Percentiles rank a stretch among this genome's conserved stretches.
phyloP scores from a whole-genome alignment of 1,140 invertebrate genomes.

The Planococcus citri region DNA sequence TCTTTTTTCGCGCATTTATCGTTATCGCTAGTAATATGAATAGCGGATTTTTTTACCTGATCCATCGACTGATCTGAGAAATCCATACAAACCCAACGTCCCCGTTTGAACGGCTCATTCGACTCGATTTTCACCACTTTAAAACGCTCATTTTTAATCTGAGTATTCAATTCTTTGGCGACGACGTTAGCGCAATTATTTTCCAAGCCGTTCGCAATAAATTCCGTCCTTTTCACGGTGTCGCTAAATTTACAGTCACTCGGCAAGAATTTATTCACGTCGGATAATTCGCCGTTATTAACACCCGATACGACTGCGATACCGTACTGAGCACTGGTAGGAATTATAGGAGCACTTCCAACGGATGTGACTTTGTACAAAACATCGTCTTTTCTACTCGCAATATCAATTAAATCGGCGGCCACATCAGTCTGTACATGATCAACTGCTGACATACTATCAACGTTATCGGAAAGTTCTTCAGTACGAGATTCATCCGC shows the following conservation, averaged over 20 bases:
- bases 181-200: background rate
- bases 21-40: slow-evolving; percentile 20
- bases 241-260: slow-evolving; percentile 16
- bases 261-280: background rate
- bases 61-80: slow-evolving; percentile 74
- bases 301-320: slow-evolving; percentile 53
- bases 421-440: slow-evolving; percentile 72
- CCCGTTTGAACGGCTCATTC: slow-evolving; percentile 83
- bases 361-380: slow-evolving; percentile 55
- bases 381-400: slow-evolving; percentile 66
- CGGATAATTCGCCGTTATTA: slow-evolving; percentile 6
- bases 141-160: slow-evolving; percentile 65
- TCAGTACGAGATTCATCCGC: slow-evolving; percentile 83
- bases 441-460: slow-evolving; percentile 65
- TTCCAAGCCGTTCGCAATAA: slow-evolving; percentile 14
- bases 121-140: slow-evolving; percentile 95
- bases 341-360: slow-evolving; percentile 61
- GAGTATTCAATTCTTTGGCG: slow-evolving; percentile 47
- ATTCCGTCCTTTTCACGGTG: background rate
- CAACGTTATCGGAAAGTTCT: slow-evolving; percentile 43
- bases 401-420: slow-evolving; percentile 67
- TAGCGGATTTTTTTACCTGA: slow-evolving; percentile 35
- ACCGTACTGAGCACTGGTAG: slow-evolving; percentile 69
- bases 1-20: background rate
- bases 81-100: slow-evolving; percentile 91